Evolutionary conservation across 2,888 invertebrate genomes (phyloP).

Genomic region (Cheilosia pagana): DNA sequence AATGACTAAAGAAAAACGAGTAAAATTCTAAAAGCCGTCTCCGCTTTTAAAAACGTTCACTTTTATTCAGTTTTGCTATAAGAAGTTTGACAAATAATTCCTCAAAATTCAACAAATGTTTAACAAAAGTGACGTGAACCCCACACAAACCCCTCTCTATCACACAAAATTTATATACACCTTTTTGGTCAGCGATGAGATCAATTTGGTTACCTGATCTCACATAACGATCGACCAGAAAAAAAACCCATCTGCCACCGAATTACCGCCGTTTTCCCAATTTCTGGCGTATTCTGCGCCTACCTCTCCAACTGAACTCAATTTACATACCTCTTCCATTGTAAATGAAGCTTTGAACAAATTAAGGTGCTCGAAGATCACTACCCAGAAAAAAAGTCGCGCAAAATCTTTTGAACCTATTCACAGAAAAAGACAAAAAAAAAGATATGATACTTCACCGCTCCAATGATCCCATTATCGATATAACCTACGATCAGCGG

Average conservation of each 20-base stretch:
- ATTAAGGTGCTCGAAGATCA: conserved; percentile 41
- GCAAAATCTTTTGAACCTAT: conserved; percentile 27
- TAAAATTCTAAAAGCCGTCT: too few species aligned
- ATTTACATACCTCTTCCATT: conserved; percentile 59
- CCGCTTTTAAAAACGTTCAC: too few species aligned
- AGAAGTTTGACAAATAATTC: too few species aligned
- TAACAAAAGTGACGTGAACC: too few species aligned
- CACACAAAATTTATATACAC: too few species aligned
- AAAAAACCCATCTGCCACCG: conserved; percentile 21
- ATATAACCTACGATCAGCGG: conserved; percentile 36
- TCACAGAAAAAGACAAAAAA: conserved; percentile 17
- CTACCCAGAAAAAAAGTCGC: background rate
- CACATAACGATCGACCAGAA: conserved; percentile 2
- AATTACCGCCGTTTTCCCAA: conserved; percentile 21
- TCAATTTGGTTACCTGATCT: conserved; percentile 7
- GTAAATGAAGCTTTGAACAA: conserved; percentile 55
- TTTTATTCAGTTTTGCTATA: too few species aligned
- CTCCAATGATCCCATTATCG: conserved; percentile 56
- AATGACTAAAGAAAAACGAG: too few species aligned
- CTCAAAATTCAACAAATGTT: too few species aligned
- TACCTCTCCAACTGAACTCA: conserved; percentile 35
- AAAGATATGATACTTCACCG: conserved; percentile 38
- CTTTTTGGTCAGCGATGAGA: background rate
- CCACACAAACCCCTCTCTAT: too few species aligned
- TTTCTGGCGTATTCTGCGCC: background rate